phyloP scores from a whole-genome alignment of 2,888 invertebrate species.

The Octonoba sinensis region DNA sequence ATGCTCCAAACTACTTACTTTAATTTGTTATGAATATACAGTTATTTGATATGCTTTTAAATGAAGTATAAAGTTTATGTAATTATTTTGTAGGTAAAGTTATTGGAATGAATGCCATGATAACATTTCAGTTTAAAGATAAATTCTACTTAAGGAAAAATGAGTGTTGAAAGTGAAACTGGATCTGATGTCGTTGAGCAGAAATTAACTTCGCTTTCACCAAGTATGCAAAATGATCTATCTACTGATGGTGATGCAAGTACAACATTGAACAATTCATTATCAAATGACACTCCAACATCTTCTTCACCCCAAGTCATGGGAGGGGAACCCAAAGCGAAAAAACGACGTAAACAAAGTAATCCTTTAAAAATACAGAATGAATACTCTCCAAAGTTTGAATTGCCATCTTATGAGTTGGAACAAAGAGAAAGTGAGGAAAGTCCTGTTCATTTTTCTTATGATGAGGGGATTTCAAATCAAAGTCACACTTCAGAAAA shows the following conservation, averaged over 20 bases:
- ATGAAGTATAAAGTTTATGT: no score
- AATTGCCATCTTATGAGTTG: slow-evolving; percentile 40
- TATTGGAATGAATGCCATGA: no score
- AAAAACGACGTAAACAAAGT: slow-evolving; percentile 91
- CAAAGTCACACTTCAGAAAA: slow-evolving; percentile 41
- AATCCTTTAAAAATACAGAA: slow-evolving; percentile 81
- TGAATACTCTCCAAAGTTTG: slow-evolving; percentile 42
- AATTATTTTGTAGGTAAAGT: no score
- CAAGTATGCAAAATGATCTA: slow-evolving; percentile 60
- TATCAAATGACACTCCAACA: slow-evolving; percentile 17
- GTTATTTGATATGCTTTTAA: no score
- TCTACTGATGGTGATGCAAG: slow-evolving; percentile 54
- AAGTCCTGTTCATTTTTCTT: slow-evolving; percentile 1
- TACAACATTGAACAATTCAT: slow-evolving; percentile 13
- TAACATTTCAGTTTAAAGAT: not conserved
- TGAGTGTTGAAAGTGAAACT: slow-evolving; percentile 49
- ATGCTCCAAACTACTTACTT: no score
- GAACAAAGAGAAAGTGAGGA: slow-evolving; percentile 67
- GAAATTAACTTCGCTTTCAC: slow-evolving; percentile 41
- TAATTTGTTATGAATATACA: no score
- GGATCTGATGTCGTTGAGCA: slow-evolving; percentile 36
- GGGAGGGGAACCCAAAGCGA: slow-evolving; percentile 68
- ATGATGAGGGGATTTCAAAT: slow-evolving; percentile 18
- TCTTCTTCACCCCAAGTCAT: slow-evolving; percentile 3
- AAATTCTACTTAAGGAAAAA: slow-evolving; percentile 12